These are phyloP conservation scores for Dorcus parallelipipedus DNA, from an alignment of 2,888 invertebrate genomes.

Conservation along the genomic window DNA sequence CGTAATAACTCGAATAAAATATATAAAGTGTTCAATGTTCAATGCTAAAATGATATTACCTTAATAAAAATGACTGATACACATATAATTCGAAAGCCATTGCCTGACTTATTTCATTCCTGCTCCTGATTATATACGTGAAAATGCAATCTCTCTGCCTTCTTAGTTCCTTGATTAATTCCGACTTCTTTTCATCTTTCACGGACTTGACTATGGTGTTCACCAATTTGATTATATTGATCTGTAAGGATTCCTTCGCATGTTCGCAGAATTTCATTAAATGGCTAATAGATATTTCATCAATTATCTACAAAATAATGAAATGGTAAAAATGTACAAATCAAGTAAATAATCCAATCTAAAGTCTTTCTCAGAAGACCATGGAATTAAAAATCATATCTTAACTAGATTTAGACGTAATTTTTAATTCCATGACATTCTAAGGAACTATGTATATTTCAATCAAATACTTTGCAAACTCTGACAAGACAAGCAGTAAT, in stretches of 20 bases:
- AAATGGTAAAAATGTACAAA: background rate
- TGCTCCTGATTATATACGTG: conserved; percentile 25
- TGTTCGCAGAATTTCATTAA: conserved; percentile 18
- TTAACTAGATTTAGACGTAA: too few species aligned
- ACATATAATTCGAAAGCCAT: conserved; percentile 43
- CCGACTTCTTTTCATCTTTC: conserved; percentile 35
- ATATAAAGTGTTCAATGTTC: too few species aligned
- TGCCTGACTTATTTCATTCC: conserved; percentile 15
- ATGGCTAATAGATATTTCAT: conserved; percentile 26
- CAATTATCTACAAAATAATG: conserved; percentile 28
- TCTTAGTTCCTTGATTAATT: conserved; percentile 40
- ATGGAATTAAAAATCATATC: too few species aligned
- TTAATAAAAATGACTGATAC: conserved; percentile 41
- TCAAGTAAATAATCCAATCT: too few species aligned
- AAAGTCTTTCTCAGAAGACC: too few species aligned
- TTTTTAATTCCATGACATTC: too few species aligned
- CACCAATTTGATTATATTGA: conserved; percentile 38
- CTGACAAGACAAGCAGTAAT: too few species aligned
- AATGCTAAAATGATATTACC: conserved; percentile 28
- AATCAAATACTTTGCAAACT: too few species aligned
- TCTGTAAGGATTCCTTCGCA: conserved; percentile 35
- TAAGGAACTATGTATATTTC: too few species aligned
- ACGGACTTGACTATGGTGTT: conserved; percentile 40
- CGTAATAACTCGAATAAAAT: too few species aligned
- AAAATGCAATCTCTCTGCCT: conserved; percentile 30